Evolutionary conservation across 92 coral and sea anemone species (phyloP), one percentile per base, ranked within the genome.

Genomic region (Siderastrea siderea): DNA sequence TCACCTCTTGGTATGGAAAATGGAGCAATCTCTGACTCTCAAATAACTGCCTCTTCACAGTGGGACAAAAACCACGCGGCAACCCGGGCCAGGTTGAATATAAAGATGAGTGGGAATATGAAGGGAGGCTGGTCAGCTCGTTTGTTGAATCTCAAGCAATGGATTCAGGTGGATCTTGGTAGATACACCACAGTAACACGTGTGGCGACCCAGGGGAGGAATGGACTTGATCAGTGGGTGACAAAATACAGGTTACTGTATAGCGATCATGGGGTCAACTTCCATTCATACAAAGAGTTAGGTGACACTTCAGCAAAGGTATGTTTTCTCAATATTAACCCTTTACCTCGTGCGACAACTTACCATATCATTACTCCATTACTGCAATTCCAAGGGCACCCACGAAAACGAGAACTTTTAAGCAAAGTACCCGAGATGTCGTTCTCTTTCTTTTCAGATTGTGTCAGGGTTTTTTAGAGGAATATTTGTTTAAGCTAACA

Each of bases 1-100:
- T 6, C 71, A 12, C 71, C 71, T 38, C 71, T 66, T 66, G 71
- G 71, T 6, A 66, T 66, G 71, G 71, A 66, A 66, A 66, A 16
- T 66, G 71, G 38, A 7, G 71, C 16, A 16, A 66, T 66, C 14
- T 1, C 71, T 1, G 71, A 13, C 71, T 16, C 71, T 38, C 71
- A 66, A 66, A 66, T 66, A 6, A 66, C 17, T 17, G 71, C 71
- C 16, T 66, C 71, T 2, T 12, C 71, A 38, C 11, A 12, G 46
- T 17, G 71, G 38, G 46, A 66, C 14, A 66, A 17, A 7, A 38
- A 16, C 4, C 16, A 17, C 46, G 17, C 71, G 1, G 71, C 71
- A 38, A 13, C 3, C 7, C 71, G 7, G 7, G 71, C 38, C 7
- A 66, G 71, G 71, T 66, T 66, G 71, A 16, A 66, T 16, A 6